phyloP scores from a whole-genome alignment of 2,888 invertebrate species.

The Cotesia congregata region DNA sequence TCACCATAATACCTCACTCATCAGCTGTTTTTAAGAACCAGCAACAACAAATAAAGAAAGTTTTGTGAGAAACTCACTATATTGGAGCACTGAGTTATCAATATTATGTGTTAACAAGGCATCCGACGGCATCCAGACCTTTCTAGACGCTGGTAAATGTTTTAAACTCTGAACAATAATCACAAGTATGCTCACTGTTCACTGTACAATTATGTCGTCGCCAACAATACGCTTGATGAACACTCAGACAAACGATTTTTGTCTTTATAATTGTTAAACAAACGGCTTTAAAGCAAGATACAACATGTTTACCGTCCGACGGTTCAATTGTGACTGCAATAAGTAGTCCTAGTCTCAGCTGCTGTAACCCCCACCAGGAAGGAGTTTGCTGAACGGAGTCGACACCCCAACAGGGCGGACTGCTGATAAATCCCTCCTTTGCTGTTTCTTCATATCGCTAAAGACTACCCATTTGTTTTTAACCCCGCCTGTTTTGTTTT shows the following conservation, averaged over 20 bases:
- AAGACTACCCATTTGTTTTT: slow-evolving; percentile 20
- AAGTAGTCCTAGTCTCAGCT: slow-evolving; percentile 47
- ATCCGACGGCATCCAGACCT: slow-evolving; percentile 10
- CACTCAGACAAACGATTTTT: neutral
- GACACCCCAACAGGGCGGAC: slow-evolving; percentile 31
- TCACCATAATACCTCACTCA: neutral
- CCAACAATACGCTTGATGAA: neutral
- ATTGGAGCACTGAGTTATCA: too few species aligned
- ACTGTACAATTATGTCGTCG: neutral
- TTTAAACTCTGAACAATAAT: neutral
- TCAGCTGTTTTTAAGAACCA: too few species aligned
- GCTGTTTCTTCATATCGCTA: slow-evolving; percentile 17
- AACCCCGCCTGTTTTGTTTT: slow-evolving; percentile 32
- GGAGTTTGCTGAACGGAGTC: slow-evolving; percentile 1
- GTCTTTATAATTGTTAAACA: neutral
- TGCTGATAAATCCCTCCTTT: slow-evolving; percentile 29
- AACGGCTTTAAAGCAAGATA: neutral
- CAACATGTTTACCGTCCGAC: slow-evolving; percentile 56
- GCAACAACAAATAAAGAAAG: neutral
- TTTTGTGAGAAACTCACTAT: neutral
- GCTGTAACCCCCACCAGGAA: slow-evolving; percentile 50
- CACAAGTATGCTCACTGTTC: neutral
- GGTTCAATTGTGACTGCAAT: slow-evolving; percentile 60
- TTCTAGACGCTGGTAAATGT: neutral
- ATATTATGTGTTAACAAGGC: neutral